Evolutionary conservation across 2,113 vertebrate species (phyloP).

Genomic region (Pterocles gutturalis): DNA sequence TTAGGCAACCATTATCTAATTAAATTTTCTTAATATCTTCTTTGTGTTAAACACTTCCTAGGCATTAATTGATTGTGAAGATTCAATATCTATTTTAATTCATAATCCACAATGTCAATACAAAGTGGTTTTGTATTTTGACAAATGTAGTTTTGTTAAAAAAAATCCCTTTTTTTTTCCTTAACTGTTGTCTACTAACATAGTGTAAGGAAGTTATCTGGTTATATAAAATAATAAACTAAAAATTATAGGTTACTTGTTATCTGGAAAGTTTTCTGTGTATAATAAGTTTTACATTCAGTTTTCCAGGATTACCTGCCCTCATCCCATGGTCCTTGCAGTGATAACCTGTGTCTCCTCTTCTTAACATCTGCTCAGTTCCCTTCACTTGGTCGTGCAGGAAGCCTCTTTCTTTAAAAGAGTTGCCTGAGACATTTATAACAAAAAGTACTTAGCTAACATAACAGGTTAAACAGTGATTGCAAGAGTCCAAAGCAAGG

Average conservation of each 20-base stretch:
- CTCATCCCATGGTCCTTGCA: accelerated
- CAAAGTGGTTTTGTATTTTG: background rate
- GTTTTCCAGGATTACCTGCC: accelerated
- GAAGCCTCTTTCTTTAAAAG: background rate
- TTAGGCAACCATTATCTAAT: conserved; percentile 11
- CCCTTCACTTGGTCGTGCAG: background rate
- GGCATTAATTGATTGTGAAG: conserved; percentile 10
- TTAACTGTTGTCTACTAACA: background rate
- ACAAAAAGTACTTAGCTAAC: background rate
- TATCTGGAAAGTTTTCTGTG: background rate
- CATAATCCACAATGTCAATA: background rate
- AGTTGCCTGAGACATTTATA: background rate
- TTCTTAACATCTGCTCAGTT: background rate
- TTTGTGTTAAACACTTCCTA: background rate
- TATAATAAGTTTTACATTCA: background rate
- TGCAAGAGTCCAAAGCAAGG: background rate
- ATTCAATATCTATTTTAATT: background rate
- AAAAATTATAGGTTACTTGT: background rate
- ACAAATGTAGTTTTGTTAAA: background rate
- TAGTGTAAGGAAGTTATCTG: background rate
- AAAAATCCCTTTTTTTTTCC: background rate
- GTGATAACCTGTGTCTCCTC: background rate
- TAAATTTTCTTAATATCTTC: conserved; percentile 24
- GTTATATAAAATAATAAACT: background rate
- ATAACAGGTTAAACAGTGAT: background rate